Evolutionary conservation across 2,797 vertebrate species (phyloP), one percentile per base, ranked within the genome.

Genomic region (Picus viridis): DNA sequence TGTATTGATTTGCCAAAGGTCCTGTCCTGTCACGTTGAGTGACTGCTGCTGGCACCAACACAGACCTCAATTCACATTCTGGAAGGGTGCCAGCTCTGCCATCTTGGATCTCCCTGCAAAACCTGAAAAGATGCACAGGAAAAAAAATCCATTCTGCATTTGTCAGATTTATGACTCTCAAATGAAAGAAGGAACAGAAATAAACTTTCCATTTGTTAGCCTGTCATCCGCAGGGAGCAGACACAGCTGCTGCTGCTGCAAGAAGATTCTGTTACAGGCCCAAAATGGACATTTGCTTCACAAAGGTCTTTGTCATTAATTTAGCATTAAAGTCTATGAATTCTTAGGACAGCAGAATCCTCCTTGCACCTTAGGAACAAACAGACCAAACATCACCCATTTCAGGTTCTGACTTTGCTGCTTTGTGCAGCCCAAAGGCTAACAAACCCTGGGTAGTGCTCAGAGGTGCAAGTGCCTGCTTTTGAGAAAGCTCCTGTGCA

Each of bases 111-210:
- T 92, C 88, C 90, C 83, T 82, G 64, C 59, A 91, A 95, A 93
- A 92, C 83, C 89, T 95, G 93, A 76, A 26, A 93, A 95, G 74
- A 94, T 92, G 85, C 89, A 95, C 10, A 34, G 18, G 17, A 93
- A 43, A 19, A 89, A 90, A 95, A 95, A 94, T 91, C 87, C 90
- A 96, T 94, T 94, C 54, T 7, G 10, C 64, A 72, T 95, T 95
- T 95, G 95, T 95, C 85, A 96, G 93, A 95, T 95, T 96, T 96
- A 95, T 96, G 94, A 79, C 76, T 95, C 80, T 93, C 90, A 95
- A 95, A 95, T 92, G 56, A 69, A 86, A 92, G 83, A 92, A 94
- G 86, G 74, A 94, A 89, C 69, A 94, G 83, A 95, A 96, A 95
- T 94, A 86, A 94, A 92, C 92, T 63, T 96, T 93, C 75, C 83